These are phyloP conservation scores for Scartelaos histophorus DNA, from an alignment of 2,113 vertebrate species.

Conservation along the genomic window DNA sequence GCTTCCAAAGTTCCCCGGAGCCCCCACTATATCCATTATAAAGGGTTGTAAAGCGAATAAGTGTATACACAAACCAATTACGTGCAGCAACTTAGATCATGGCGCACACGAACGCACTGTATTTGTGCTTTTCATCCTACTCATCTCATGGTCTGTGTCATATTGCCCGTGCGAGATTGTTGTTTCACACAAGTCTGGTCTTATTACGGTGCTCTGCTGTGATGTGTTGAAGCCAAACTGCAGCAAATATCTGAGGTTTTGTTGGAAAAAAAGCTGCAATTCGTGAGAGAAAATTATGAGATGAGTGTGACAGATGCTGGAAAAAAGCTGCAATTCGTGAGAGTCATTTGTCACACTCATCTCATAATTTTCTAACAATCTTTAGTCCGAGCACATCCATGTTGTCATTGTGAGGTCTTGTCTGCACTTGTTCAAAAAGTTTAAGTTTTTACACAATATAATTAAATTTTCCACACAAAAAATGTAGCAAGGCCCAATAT, in stretches of 20 bases:
- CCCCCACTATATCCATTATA: constrained; percentile 17
- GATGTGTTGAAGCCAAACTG: constrained; percentile 22
- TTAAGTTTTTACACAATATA: too few relatives aligned
- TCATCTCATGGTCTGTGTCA: constrained; percentile 20
- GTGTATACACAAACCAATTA: constrained; percentile 7
- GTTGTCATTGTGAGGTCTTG: background rate
- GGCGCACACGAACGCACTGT: constrained; percentile 7
- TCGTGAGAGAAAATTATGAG: too few relatives aligned
- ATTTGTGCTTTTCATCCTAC: constrained; percentile 18
- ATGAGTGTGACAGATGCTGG: too few relatives aligned
- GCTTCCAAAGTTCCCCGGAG: constrained; percentile 5
- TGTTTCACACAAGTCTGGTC: constrained; percentile 32
- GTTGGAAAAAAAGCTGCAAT: background rate
- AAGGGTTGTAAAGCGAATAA: background rate
- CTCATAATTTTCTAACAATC: too few relatives aligned
- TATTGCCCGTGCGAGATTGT: constrained; percentile 18
- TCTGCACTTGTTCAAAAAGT: background rate
- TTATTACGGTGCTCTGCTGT: constrained; percentile 29
- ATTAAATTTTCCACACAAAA: too few relatives aligned
- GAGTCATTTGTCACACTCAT: too few relatives aligned
- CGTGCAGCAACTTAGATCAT: background rate
- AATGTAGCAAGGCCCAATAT: too few relatives aligned
- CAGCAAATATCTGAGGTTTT: constrained; percentile 22
- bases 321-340: too few relatives aligned
- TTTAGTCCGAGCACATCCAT: background rate